Conservation (phyloP, 2,113 vertebrate species). For the Polypterus senegalus region DNA sequence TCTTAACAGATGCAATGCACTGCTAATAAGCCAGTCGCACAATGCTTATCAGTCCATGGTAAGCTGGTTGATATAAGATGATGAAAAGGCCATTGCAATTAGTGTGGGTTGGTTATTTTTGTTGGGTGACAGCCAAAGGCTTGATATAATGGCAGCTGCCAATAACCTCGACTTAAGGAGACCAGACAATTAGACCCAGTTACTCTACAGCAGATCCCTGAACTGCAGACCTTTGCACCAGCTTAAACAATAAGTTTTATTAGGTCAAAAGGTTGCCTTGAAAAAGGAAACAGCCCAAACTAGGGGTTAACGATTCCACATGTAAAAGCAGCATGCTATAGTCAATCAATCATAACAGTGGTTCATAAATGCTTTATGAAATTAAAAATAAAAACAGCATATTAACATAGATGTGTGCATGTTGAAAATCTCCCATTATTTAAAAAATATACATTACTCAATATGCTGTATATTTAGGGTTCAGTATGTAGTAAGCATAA, state of each 20-base stretch:
- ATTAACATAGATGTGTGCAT: no score
- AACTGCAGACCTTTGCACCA: constrained; percentile 60
- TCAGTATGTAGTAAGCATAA: no score
- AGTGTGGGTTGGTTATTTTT: constrained; percentile 59
- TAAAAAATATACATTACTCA: no score
- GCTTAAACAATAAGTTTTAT: constrained; percentile 52
- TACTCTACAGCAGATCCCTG: constrained; percentile 51
- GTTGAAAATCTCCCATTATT: no score
- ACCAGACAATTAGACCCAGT: constrained; percentile 65
- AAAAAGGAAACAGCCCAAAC: constrained; percentile 30
- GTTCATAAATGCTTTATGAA: no score
- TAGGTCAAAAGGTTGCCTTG: constrained; percentile 65
- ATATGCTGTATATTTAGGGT: no score
- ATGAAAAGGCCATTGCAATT: constrained; percentile 90
- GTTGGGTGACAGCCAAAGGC: constrained; percentile 51
- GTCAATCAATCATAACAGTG: no score
- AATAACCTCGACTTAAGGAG: constrained; percentile 61
- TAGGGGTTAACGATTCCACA: constrained; percentile 50
- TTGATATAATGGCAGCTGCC: constrained; percentile 72
- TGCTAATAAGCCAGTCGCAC: constrained; percentile 59
- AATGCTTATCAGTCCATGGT: constrained; percentile 47
- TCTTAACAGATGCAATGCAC: constrained; percentile 40
- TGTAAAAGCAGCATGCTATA: constrained; percentile 25
- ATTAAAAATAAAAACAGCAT: no score
- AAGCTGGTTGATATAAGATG: constrained; percentile 69